Percentiles rank a stretch among this genome's conserved stretches.
Conservation (phyloP, 2,113 vertebrate genomes). For the Tringa solitaria region DNA sequence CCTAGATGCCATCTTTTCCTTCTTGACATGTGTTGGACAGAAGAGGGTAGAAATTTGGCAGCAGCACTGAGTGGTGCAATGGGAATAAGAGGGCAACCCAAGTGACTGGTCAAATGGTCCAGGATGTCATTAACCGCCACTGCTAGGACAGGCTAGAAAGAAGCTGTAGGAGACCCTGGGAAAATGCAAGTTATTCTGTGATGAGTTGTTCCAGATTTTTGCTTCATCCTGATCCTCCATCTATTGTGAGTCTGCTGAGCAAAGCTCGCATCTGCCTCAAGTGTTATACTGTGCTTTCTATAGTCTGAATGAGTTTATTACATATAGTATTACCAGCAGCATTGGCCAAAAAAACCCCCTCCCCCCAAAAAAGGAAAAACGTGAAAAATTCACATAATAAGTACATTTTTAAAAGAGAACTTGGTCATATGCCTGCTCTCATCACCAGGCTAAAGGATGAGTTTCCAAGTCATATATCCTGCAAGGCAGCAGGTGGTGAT, state of each 20-base stretch:
- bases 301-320: background rate
- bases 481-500: background rate
- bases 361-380: background rate
- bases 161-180: background rate
- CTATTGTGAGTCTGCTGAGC: background rate
- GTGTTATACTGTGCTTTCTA: background rate
- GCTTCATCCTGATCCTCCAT: background rate
- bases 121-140: background rate
- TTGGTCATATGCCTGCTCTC: background rate
- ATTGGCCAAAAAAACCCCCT: background rate
- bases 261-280: background rate
- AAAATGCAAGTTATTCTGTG: background rate
- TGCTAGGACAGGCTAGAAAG: background rate
- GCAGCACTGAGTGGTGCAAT: rapidly evolving
- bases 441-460: background rate
- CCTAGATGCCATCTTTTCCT: background rate
- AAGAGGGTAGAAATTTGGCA: background rate
- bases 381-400: background rate
- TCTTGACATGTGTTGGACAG: background rate
- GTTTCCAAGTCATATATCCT: background rate
- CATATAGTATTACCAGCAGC: rapidly evolving
- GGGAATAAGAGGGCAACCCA: background rate
- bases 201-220: background rate
- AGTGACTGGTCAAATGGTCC: background rate
- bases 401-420: background rate